Evolutionary conservation across 2,797 vertebrate species (phyloP).

Genomic region (Enteromius radiatus): DNA sequence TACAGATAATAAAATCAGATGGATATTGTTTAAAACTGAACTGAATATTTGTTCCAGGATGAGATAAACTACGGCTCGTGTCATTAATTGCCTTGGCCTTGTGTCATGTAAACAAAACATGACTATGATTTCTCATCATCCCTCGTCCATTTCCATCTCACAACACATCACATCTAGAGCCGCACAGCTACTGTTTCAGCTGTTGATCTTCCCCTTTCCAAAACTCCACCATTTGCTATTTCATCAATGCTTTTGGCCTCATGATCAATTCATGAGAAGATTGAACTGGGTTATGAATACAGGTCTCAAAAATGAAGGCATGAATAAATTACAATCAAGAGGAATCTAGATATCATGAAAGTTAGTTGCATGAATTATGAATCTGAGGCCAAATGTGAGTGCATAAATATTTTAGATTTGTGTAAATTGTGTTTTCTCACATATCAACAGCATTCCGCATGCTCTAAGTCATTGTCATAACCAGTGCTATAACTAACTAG

Average conservation of each 20-base stretch:
- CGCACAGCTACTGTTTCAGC: neutral
- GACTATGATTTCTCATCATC: constrained; percentile 22
- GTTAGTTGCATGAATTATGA: constrained; percentile 58
- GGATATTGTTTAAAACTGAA: constrained; percentile 33
- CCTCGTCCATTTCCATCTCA: neutral
- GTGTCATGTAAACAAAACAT: constrained; percentile 18
- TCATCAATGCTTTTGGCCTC: constrained; percentile 28
- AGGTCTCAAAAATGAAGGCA: neutral
- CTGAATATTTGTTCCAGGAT: constrained; percentile 13
- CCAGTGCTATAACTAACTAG: neutral
- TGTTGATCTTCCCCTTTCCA: neutral
- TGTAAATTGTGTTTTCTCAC: constrained; percentile 15
- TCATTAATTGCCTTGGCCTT: constrained; percentile 5
- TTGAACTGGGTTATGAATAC: constrained; percentile 18
- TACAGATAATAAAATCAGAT: constrained; percentile 21
- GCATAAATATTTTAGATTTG: constrained; percentile 68
- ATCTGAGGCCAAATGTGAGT: constrained; percentile 39
- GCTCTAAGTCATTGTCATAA: neutral
- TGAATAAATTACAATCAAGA: constrained; percentile 26
- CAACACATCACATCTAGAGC: neutral
- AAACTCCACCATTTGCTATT: neutral
- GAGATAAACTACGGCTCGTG: constrained; percentile 15
- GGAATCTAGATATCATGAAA: constrained; percentile 50
- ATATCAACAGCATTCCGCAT: neutral
- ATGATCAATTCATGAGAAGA: constrained; percentile 26